Evolutionary conservation across 92 coral and sea anemone genomes (phyloP).

Genomic region (Epizoanthus illoricatus): DNA sequence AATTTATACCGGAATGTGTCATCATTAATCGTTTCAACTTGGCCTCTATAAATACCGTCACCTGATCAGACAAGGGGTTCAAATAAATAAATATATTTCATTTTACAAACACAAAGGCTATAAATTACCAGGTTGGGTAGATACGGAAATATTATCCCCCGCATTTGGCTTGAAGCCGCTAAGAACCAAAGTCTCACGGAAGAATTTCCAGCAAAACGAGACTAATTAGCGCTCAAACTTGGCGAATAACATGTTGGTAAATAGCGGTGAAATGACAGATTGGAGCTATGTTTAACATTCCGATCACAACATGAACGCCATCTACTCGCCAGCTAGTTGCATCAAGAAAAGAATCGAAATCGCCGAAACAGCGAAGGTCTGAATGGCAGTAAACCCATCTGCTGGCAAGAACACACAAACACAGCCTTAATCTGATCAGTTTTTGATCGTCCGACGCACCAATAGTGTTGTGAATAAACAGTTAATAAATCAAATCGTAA

Average conservation of each 20-base stretch:
- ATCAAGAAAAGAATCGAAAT: background rate
- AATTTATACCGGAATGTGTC: background rate
- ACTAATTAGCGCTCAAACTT: background rate
- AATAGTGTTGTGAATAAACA: background rate
- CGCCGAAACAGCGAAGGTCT: background rate
- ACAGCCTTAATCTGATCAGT: background rate
- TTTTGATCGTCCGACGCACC: background rate
- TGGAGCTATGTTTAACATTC: constrained; percentile 14
- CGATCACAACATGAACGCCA: constrained; percentile 13
- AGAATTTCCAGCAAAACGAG: background rate
- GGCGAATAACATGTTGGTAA: background rate
- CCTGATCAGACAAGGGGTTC: background rate
- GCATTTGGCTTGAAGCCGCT: background rate
- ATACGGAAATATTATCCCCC: constrained; percentile 2
- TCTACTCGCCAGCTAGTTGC: background rate
- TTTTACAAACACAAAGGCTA: constrained; percentile 24
- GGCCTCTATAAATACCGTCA: background rate
- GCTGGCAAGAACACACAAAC: constrained; percentile 5
- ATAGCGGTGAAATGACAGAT: constrained; percentile 5
- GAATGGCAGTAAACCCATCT: constrained; percentile 9
- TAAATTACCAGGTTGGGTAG: background rate
- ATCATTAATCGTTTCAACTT: background rate
- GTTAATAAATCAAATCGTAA: background rate
- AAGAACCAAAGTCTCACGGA: background rate
- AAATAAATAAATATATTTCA: constrained; percentile 15